phyloP scores from a whole-genome alignment of 2,888 invertebrate species.

The Choristoneura rosaceana region DNA sequence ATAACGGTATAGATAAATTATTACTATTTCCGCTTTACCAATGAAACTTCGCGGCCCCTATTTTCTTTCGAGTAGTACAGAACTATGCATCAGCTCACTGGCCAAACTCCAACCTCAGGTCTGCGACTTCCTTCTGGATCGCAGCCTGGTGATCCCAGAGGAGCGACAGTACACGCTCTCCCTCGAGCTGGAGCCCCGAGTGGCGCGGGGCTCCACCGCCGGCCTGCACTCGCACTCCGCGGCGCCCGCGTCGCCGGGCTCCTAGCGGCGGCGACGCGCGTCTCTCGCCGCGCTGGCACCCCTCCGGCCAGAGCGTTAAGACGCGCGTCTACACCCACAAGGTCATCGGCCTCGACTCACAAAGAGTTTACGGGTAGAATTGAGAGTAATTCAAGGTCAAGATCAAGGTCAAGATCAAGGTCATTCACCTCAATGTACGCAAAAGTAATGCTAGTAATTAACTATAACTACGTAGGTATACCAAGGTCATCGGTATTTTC shows the following conservation, averaged over 20 bases:
- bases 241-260: constrained; percentile 69
- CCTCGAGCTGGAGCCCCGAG: constrained; percentile 93
- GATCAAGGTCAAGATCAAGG: neutral
- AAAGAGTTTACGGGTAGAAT: no score
- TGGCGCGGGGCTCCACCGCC: constrained; percentile 71
- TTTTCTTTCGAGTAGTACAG: no score
- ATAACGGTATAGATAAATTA: no score
- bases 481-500: neutral
- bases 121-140: constrained; percentile 91
- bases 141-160: constrained; percentile 90
- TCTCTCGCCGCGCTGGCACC: constrained; percentile 78
- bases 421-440: no score
- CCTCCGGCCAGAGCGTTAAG: constrained; percentile 66
- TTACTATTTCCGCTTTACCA: no score
- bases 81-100: neutral
- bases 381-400: no score
- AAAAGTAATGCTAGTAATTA: no score
- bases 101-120: constrained; percentile 58
- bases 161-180: constrained; percentile 94
- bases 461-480: no score
- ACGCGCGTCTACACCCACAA: constrained; percentile 44
- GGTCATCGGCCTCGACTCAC: neutral
- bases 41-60: no score
- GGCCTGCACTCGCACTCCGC: constrained; percentile 53
- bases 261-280: constrained; percentile 81